Base-by-base conservation (phyloP, 2,113 vertebrate species). In the Psophia crepitans region DNA sequence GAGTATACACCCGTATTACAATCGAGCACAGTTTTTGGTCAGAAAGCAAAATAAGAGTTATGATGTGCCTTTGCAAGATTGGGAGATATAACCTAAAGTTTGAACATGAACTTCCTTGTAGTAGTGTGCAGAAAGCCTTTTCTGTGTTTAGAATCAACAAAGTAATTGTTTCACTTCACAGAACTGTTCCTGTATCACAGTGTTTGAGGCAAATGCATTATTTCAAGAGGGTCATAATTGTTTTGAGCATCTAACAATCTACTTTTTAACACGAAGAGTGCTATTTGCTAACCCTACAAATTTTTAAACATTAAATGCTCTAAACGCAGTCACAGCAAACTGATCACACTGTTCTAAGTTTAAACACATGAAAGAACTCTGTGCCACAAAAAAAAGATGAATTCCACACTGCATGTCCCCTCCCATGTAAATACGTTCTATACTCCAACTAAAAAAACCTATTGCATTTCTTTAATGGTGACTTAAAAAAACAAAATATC, bases 11-110 rank as follows among this genome's bases (percentile, higher is more conserved):
- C 96, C 94, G 96, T 88, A 80, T 95, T 88, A 95, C 93, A 87
- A 90, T 83, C 91, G 75, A 94, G 96, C 94, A 98, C 97, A 95
- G 97, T 87, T 95, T 96, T 83, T 96, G 96, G 97, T 96, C 97
- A 90, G 88, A 95, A 90, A 97, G 95, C 83, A 95, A 89, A 84
- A 68, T 30, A 85, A 48, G 49, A 61, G 51, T 74, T 84, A 82
- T 41, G 44, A 88, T 74, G 76, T 51, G 91, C 87, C 94, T 95
- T 76, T 76, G 92, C 91, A 68, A 66, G 86, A 74, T 4, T 84
- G 90, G 90, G 92, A 76, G 26, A 56, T 4, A 71, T 49, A 84
- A 76, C 39, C 75, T 93, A 92, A 87, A 91, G 22, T 68, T 14
- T 57, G 43, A 90, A 84, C 64, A 27, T 43, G 53, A 75, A 49